Evolutionary conservation across 1,140 invertebrate genomes (phyloP).

Genomic region (Bombus soroeensis): DNA sequence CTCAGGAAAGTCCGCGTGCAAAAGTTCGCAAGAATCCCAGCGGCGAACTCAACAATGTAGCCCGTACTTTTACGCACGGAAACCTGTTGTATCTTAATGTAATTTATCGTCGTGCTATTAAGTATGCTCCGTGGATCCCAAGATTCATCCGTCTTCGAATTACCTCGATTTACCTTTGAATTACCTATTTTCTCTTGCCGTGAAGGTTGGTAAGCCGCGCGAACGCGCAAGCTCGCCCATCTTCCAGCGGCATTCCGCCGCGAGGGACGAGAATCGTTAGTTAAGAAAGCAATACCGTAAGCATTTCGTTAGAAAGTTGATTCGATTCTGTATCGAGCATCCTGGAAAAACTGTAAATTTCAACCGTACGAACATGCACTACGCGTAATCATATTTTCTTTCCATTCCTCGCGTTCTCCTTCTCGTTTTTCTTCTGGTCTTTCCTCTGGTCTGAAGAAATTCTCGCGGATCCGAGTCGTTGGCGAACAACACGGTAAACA

Average conservation of each 20-base stretch:
- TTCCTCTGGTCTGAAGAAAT: neutral
- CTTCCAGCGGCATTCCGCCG: neutral
- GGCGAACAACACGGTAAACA: constrained; percentile 5
- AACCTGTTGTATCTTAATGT: constrained; percentile 36
- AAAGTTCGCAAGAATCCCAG: constrained; percentile 9
- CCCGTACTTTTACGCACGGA: constrained; percentile 13
- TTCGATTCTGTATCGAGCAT: neutral
- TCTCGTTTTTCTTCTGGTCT: neutral
- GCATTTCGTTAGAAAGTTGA: constrained; percentile 28
- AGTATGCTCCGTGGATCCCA: constrained; percentile 31
- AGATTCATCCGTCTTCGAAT: constrained; percentile 36
- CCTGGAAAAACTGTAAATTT: neutral
- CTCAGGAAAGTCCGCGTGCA: neutral
- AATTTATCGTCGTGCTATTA: constrained; percentile 42
- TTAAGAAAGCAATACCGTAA: neutral
- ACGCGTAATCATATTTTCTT: constrained; percentile 13
- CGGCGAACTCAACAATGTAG: constrained; percentile 13
- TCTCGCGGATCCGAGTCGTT: neutral
- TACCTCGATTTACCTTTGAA: constrained; percentile 41
- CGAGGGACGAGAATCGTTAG: constrained; percentile 34
- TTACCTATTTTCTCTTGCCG: constrained; percentile 22
- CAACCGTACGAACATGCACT: neutral
- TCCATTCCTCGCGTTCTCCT: neutral
- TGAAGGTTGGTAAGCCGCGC: neutral
- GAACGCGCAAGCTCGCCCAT: neutral